Conservation (phyloP, 2,113 vertebrate genomes). For the Leptobrachium ailaonicum region DNA sequence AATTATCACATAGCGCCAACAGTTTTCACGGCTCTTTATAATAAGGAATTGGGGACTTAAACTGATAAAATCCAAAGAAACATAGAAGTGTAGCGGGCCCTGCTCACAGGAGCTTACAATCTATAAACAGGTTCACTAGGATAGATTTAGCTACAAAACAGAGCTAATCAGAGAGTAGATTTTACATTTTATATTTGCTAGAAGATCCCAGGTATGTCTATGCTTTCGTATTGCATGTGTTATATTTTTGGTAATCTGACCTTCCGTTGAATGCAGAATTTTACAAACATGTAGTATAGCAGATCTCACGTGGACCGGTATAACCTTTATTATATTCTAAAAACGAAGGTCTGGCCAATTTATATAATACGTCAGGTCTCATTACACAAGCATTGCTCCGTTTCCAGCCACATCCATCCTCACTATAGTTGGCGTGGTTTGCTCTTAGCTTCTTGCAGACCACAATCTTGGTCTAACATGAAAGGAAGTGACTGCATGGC, state of each 20-base stretch:
- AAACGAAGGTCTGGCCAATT: slow-evolving; percentile 14
- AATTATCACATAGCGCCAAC: no score
- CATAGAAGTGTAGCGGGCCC: no score
- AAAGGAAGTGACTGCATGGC: not conserved
- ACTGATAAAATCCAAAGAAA: no score
- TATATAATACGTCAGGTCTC: slow-evolving; percentile 3
- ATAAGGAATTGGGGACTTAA: no score
- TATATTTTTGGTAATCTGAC: not conserved
- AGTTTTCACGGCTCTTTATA: no score
- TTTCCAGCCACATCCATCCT: not conserved
- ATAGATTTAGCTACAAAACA: no score
- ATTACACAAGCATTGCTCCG: not conserved
- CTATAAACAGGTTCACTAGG: no score
- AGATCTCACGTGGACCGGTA: not conserved
- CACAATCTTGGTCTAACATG: not conserved
- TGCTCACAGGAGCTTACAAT: no score
- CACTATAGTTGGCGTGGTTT: not conserved
- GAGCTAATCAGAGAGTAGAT: no score
- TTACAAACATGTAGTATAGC: no score
- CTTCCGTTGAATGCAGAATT: not conserved
- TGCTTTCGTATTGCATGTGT: not conserved
- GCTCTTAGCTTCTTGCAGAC: not conserved
- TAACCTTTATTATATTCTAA: not conserved
- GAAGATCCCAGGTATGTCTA: slow-evolving; percentile 21
- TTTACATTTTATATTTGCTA: no score